Percentiles rank a stretch among this genome's conserved stretches.
These are phyloP conservation scores for Nymphalis io DNA, from an alignment of 1,140 invertebrate species.

Conservation along the genomic window DNA sequence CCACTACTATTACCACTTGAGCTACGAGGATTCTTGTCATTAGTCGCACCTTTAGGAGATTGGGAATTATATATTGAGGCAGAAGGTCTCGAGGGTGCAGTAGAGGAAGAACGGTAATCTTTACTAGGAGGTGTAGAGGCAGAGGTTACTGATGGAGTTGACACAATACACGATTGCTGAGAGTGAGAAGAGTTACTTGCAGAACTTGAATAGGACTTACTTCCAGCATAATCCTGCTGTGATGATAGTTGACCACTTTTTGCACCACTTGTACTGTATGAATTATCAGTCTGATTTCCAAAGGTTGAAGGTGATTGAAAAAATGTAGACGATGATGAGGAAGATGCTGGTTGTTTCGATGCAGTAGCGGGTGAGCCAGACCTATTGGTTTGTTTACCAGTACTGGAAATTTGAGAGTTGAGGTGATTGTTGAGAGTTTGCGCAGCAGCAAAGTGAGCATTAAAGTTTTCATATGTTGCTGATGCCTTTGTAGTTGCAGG, in stretches of 20 bases:
- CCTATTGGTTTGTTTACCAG: slow-evolving; percentile 78
- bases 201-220: slow-evolving; percentile 82
- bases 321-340: slow-evolving; percentile 82
- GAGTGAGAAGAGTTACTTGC: slow-evolving; percentile 79
- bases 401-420: slow-evolving; percentile 82
- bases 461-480: slow-evolving; percentile 84
- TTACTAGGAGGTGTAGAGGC: slow-evolving; percentile 81
- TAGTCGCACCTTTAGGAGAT: slow-evolving; percentile 75
- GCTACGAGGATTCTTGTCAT: slow-evolving; percentile 68
- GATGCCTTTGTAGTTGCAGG: slow-evolving; percentile 81
- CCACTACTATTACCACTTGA: slow-evolving; percentile 62
- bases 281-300: slow-evolving; percentile 79
- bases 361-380: slow-evolving; percentile 82
- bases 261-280: slow-evolving; percentile 81
- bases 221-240: slow-evolving; percentile 81
- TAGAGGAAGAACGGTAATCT: slow-evolving; percentile 82
- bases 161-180: slow-evolving; percentile 87
- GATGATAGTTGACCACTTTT: slow-evolving; percentile 80
- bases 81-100: slow-evolving; percentile 66
- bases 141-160: slow-evolving; percentile 81
- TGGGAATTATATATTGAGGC: slow-evolving; percentile 77
- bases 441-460: slow-evolving; percentile 84
- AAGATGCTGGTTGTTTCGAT: slow-evolving; percentile 81
- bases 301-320: slow-evolving; percentile 83
- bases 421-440: slow-evolving; percentile 84